Evolutionary conservation across 2,888 invertebrate genomes (phyloP), one percentile per base, ranked within the genome.

Genomic region (Netelia melanura): DNA sequence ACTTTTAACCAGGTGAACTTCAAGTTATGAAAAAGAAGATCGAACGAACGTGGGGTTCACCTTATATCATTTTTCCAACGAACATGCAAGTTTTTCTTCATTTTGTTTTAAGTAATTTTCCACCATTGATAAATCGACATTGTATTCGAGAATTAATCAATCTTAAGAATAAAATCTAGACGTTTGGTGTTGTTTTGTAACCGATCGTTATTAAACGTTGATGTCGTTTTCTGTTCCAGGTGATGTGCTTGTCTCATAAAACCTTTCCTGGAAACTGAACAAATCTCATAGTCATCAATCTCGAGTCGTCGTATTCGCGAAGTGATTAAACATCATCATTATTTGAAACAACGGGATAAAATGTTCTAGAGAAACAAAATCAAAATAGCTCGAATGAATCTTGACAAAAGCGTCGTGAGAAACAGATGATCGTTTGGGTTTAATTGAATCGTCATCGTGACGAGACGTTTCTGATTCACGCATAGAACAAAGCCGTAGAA

Each of bases 221-320:
- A 43, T 43, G 9, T 44, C 64, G 61, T 3, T 74, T 23, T 64
- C 64, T 83, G 70, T 91, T 91, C 5, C 90, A 91, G 91, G 91
- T 91, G 88, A 91, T 91, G 91, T 87, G 86, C 89, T 87, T 78
- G 71, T 71, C 81, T 74, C 71, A 72, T 56, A 56, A 76, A 65
- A 23, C 11, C 30, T 62, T 72, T 81, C 25, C 1, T 43, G 58
- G 38, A 81, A 77, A 11, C 65, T 62, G 78, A 70, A 78, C 61
- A 38, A 9, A 48, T 3, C 48, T 23, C 61, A 30, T 21, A 81
- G 64, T 43, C 52, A 14, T 9, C 8, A 56, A 74, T 25, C 56
- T 10, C 48, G 14, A 54, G 71, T 70, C 58, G 52, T 70, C 54
- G 52, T 56, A 43, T 68, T 56, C 5, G 64, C 11, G 11, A 65